Percentiles rank a stretch among this genome's conserved stretches.
Conservation (phyloP, 2,797 vertebrate genomes). For the Bradypodion ventrale region DNA sequence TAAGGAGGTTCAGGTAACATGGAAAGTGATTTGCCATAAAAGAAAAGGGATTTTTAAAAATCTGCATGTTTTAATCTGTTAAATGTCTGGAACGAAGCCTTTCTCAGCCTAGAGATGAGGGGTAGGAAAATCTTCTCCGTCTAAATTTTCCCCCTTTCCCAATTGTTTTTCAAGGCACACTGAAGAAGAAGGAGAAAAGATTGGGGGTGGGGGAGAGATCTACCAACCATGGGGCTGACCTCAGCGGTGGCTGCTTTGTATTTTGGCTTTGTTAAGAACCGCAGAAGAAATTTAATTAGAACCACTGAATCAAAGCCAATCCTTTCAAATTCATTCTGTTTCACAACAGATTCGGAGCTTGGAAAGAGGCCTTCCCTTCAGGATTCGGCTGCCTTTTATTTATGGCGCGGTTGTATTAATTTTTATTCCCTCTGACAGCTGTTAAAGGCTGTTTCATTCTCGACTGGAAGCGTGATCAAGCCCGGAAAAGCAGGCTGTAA, state of each 20-base stretch:
- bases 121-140: background rate
- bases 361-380: background rate
- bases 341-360: slow-evolving; percentile 5
- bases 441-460: slow-evolving; percentile 67
- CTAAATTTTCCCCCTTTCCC: too few species aligned
- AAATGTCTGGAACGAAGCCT: background rate
- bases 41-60: too few species aligned
- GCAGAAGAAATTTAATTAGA: background rate
- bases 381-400: slow-evolving; percentile 55
- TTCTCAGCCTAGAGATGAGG: background rate
- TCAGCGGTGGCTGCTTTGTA: background rate
- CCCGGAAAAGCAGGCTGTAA: slow-evolving; percentile 65
- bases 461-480: slow-evolving; percentile 62
- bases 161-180: background rate
- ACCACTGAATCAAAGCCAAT: background rate
- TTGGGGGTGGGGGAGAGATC: background rate
- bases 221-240: background rate
- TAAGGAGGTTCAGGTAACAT: too few species aligned
- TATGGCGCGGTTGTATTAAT: slow-evolving; percentile 58
- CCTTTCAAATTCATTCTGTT: background rate
- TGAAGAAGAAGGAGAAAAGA: background rate
- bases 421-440: slow-evolving; percentile 71
- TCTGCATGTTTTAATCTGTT: background rate
- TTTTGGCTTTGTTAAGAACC: background rate
- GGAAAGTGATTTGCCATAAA: too few species aligned